Evolutionary conservation across 2,888 invertebrate genomes (phyloP), one percentile per base, ranked within the genome.

Genomic region (Hydrotaea diabolus): DNA sequence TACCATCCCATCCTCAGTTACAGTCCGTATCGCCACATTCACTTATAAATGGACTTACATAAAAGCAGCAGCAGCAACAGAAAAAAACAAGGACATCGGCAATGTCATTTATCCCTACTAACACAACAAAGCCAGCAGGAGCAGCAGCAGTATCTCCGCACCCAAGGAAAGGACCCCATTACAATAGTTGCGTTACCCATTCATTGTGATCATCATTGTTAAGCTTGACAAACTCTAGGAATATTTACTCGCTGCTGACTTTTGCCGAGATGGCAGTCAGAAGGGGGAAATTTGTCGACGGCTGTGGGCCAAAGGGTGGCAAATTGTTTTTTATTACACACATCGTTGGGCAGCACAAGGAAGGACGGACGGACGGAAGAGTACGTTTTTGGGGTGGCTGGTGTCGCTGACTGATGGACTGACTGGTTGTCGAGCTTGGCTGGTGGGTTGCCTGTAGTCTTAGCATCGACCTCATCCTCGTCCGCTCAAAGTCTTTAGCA

Each of bases 311-410:
- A 90, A 90, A 89, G 90, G 90, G 89, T 90, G 91, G 90, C 90
- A 90, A 90, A 90, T 90, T 90, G 90, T 90, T 90, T 90, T 90
- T 90, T 91, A 90, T 91, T 90, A 89, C 23, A 11, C 8, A 3
- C 76, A 66, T 13, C 31, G 15, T 17, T 17, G 36, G 36, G n/a
- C 31, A 17, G 64, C 31, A 21, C 17, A 64, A n/a, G 71, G 62
- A 53, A 21, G 49, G 31, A 11, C 43, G 59, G 23, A 72, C 76
- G 62, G 23, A 31, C 26, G 21, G 64, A 49, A 57, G 49, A 57
- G 26, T n/a, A 49, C n/a, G 3, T n/a, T 49, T 49, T 26, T 59
- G 23, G 23, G 59, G 21, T 7, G 23, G 55, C 21, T 55, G 55
- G 21, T 21, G 0, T 4, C 19, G 7, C 31, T 31, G 31, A 31